Percentiles rank a stretch among this genome's conserved stretches.
Conservation (phyloP, 2,113 vertebrate genomes). For the Hystrix brachyura region DNA sequence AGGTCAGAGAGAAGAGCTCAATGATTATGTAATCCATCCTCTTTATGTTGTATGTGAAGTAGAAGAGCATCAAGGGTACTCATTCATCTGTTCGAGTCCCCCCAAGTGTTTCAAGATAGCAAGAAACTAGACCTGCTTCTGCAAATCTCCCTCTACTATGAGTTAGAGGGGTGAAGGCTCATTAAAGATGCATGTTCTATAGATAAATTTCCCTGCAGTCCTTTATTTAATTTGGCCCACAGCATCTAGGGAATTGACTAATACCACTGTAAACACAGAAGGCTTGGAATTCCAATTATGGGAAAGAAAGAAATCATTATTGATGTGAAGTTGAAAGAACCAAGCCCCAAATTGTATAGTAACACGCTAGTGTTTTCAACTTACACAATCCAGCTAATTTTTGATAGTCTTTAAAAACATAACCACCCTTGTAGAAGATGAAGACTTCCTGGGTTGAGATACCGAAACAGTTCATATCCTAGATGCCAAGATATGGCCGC, state of each 20-base stretch:
- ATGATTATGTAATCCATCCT: not conserved
- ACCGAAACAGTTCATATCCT: slow-evolving; percentile 31
- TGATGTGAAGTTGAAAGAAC: slow-evolving; percentile 69
- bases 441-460: slow-evolving; percentile 30
- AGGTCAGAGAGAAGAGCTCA: not conserved
- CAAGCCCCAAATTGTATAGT: slow-evolving; percentile 21
- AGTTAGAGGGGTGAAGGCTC: slow-evolving; percentile 70
- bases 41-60: not conserved
- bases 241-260: slow-evolving; percentile 77
- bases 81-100: slow-evolving; percentile 11
- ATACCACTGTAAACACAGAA: slow-evolving; percentile 79
- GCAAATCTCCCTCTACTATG: not conserved
- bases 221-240: slow-evolving; percentile 82
- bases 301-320: slow-evolving; percentile 73
- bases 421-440: slow-evolving; percentile 47
- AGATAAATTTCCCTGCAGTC: slow-evolving; percentile 81
- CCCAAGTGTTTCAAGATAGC: not conserved
- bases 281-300: slow-evolving; percentile 63
- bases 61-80: not conserved
- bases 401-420: slow-evolving; percentile 21
- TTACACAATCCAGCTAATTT: not conserved
- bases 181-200: slow-evolving; percentile 80
- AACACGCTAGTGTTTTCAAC: slow-evolving; percentile 6
- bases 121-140: slow-evolving; percentile 30
- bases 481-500: not conserved